phyloP scores from a whole-genome alignment of 1,140 invertebrate species.

The Coelopa frigida region DNA sequence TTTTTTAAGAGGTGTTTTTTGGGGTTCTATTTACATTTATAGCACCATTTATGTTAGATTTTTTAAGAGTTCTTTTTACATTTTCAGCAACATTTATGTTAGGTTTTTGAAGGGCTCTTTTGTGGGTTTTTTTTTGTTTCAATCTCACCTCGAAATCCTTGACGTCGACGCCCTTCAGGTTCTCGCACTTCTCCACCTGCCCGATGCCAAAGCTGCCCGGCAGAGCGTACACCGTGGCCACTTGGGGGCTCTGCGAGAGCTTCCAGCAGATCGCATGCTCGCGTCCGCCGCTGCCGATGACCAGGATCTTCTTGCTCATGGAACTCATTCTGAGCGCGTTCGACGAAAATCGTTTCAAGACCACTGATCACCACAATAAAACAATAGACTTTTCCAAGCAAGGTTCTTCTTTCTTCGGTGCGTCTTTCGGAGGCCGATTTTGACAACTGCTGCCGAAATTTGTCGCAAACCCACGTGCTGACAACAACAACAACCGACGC shows the following conservation, averaged over 20 bases:
- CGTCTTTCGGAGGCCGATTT: too few species aligned
- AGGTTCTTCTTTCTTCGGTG: too few species aligned
- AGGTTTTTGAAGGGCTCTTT: not conserved
- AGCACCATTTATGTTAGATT: not conserved
- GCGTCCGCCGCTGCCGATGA: constrained; percentile 88
- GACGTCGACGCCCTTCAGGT: constrained; percentile 52
- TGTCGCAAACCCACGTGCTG: too few species aligned
- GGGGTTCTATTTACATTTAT: not conserved
- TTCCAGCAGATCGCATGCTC: constrained; percentile 95
- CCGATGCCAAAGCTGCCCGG: constrained; percentile 88
- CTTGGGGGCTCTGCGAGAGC: constrained; percentile 66
- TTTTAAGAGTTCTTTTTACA: not conserved
- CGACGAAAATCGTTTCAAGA: too few species aligned
- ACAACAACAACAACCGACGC: too few species aligned
- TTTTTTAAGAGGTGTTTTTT: not conserved
- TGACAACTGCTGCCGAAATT: too few species aligned
- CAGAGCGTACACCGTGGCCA: constrained; percentile 69
- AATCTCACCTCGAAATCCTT: constrained; percentile 62
- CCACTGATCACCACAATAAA: too few species aligned
- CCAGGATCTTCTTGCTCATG: constrained; percentile 59
- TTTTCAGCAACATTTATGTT: too few species aligned
- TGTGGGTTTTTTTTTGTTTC: constrained; percentile 6
- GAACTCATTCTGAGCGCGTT: too few species aligned
- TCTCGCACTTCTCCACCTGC: constrained; percentile 57
- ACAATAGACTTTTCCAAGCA: too few species aligned